Evolutionary conservation across 1,140 invertebrate genomes (phyloP).

Genomic region (Spodoptera frugiperda): DNA sequence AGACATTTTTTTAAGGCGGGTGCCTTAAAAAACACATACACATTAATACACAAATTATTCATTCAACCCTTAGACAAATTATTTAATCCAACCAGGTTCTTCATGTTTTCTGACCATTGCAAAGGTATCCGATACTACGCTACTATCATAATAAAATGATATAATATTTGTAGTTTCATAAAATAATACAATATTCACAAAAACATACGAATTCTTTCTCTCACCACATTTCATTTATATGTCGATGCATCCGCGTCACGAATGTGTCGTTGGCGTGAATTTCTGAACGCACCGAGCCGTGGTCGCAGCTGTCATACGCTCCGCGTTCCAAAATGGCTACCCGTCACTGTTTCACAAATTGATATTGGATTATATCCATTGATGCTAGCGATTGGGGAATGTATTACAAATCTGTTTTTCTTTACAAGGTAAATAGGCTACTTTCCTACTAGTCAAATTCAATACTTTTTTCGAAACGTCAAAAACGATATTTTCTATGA

Average conservation of each 20-base stretch:
- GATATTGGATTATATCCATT: slow-evolving; percentile 36
- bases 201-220: background rate
- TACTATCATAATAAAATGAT: too few species aligned
- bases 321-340: slow-evolving; percentile 18
- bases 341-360: slow-evolving; percentile 30
- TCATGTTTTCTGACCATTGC: too few species aligned
- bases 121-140: too few species aligned
- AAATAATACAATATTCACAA: background rate
- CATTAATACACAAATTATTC: too few species aligned
- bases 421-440: background rate
- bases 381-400: slow-evolving; percentile 6
- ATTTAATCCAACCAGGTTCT: too few species aligned
- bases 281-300: slow-evolving; percentile 36
- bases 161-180: too few species aligned
- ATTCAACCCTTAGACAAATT: too few species aligned
- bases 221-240: slow-evolving; percentile 20
- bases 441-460: too few species aligned
- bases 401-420: slow-evolving; percentile 1
- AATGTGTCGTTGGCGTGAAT: slow-evolving; percentile 38
- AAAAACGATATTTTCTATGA: too few species aligned
- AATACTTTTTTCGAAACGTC: too few species aligned
- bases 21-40: too few species aligned
- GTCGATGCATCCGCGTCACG: slow-evolving; percentile 1
- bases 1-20: too few species aligned
- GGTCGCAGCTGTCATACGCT: slow-evolving; percentile 24